These are phyloP conservation scores for Siniperca scherzeri DNA, from an alignment of 2,797 vertebrate species.

Conservation along the genomic window DNA sequence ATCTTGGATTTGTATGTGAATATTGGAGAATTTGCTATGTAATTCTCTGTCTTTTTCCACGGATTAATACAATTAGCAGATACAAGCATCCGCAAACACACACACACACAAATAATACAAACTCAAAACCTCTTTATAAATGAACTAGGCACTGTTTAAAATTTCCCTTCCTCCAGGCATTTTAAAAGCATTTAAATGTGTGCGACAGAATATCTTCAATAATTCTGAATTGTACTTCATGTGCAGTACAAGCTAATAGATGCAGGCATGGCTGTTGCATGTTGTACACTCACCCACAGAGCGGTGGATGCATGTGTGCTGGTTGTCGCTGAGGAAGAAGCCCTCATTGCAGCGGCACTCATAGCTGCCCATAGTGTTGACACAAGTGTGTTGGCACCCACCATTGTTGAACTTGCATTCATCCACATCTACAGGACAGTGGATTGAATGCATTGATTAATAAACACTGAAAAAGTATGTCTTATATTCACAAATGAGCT, in stretches of 20 bases:
- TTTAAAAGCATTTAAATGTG: background rate
- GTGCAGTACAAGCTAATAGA: background rate
- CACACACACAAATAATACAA: background rate
- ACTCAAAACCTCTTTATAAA: background rate
- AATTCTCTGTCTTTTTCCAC: constrained; percentile 57
- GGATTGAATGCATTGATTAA: constrained; percentile 25
- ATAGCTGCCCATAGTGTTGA: constrained; percentile 97
- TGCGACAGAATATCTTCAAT: background rate
- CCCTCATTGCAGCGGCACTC: constrained; percentile 96
- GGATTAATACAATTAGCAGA: constrained; percentile 43
- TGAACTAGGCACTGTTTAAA: background rate
- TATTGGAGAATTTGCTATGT: constrained; percentile 80
- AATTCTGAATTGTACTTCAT: background rate
- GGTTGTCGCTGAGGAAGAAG: constrained; percentile 98
- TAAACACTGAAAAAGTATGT: constrained; percentile 19
- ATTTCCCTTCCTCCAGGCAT: background rate
- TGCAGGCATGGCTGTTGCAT: background rate
- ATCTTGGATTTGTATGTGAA: constrained; percentile 70
- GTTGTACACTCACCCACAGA: constrained; percentile 90
- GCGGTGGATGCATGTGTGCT: constrained; percentile 98
- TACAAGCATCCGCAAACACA: constrained; percentile 37
- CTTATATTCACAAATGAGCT: constrained; percentile 19
- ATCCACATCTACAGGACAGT: constrained; percentile 89
- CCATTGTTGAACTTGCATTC: constrained; percentile 97
- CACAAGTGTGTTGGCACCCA: constrained; percentile 95